Evolutionary conservation across 2,797 vertebrate genomes (phyloP), one percentile per base, ranked within the genome.

Genomic region (Falco biarmicus): DNA sequence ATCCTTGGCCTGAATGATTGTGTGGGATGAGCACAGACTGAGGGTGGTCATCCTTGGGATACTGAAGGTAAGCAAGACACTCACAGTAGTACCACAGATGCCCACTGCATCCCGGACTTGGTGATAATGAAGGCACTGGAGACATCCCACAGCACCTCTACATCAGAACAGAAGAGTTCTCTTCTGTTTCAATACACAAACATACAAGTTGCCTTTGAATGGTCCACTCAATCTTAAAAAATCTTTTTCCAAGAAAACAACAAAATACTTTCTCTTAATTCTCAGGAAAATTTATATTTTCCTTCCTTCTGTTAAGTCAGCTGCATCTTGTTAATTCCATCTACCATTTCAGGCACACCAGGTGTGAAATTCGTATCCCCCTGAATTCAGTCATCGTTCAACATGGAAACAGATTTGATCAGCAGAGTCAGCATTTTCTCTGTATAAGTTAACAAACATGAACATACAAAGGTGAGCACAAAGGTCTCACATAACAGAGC

Each of bases 191-290:
- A 86, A 20, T 15, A 48, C 4, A 39, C 3, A 61, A 31, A 47
- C 21, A 66, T 6, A 32, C 1, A n/a, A 70, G 32, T 11, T n/a
- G 25, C 14, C 39, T 90, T 89, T 19, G 32, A 89, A 50, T 25
- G 11, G 5, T 59, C 4, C 32, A 18, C 22, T 66, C 0, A 0
- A n/a, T 47, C 24, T 45, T 64, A 71, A 84, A 66, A 56, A 8
- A 29, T n/a, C 5, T 10, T 91, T 57, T 54, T 68, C 45, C n/a
- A 90, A 71, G 22, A 43, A 74, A 78, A 75, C 8, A 31, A 7
- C 5, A 63, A 76, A 89, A 65, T 14, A n/a, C 3, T 71, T 43
- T 69, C 16, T 74, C n/a, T 41, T 74, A 69, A n/a, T 57, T 82
- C 26, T 60, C 43, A 50, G 29, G 37, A 34, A 75, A 59, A 15